Evolutionary conservation across 2,113 vertebrate genomes (phyloP), one percentile per base, ranked within the genome.

Genomic region (Irena cyanogastra): DNA sequence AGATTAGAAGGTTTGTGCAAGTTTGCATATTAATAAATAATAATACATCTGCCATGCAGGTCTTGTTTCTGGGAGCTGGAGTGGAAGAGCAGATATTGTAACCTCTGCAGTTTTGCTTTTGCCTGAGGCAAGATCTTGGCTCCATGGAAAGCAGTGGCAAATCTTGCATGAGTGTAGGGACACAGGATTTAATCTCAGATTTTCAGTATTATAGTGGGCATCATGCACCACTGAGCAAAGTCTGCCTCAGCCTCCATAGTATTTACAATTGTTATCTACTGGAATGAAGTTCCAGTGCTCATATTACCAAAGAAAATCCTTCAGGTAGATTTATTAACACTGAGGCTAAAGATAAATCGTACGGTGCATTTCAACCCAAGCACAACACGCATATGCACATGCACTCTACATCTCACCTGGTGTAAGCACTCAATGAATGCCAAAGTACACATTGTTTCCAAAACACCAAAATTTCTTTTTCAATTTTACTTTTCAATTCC

Each of bases 71-170:
- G 90, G 75, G 79, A 97, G 90, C 6, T 94, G 94, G 64, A 92
- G 79, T 88, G 90, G 87, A 96, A 95, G 66, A 83, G 68, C 79
- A 81, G 71, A 80, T 85, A 95, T 69, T 87, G 94, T 96, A 94
- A 96, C 84, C 83, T 94, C 93, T 85, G 94, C 84, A 95, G 92
- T 95, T 97, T 97, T 95, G 89, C 87, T 96, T 82, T 83, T 89
- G 93, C 96, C 94, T 41, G 49, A 84, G 87, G 93, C 91, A 75
- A 87, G 74, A 84, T 91, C 49, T 60, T 89, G 45, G 72, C 77
- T 91, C 57, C 8, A 2, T 49, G 54, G 65, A 92, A 84, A 75
- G 52, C 47, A 64, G 37, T 27, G 53, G 91, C 80, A 94, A 89
- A 44, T 74, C 75, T 86, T 66, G 82, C 79, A 50, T 66, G 75